Evolutionary conservation across 1,140 invertebrate species (phyloP).

Genomic region (Zeugodacus cucurbitae): DNA sequence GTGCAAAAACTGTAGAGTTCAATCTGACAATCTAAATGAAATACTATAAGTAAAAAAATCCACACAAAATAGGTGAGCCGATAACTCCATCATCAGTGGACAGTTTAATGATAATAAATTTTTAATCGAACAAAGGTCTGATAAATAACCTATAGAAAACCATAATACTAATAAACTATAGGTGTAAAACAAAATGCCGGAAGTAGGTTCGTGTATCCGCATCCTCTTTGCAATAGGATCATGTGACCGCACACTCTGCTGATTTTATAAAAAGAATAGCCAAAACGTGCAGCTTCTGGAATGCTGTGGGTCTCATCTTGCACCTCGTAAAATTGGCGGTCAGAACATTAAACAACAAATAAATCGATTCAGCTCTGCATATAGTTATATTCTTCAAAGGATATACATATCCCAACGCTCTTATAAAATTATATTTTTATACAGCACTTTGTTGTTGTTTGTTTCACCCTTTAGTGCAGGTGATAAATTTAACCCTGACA

Average conservation of each 20-base stretch:
- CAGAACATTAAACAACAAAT: background rate
- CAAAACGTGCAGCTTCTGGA: background rate
- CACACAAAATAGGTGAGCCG: background rate
- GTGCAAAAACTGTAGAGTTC: too few species aligned
- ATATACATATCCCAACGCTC: too few species aligned
- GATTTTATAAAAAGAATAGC: background rate
- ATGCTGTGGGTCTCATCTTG: background rate
- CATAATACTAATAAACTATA: background rate
- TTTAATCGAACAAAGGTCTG: background rate
- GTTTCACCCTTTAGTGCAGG: background rate
- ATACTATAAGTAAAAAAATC: too few species aligned
- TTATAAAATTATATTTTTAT: background rate
- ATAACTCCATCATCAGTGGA: background rate
- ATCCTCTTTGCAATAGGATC: background rate
- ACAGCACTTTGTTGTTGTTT: background rate
- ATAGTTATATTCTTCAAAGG: background rate
- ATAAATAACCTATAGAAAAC: background rate
- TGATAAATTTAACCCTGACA: conserved; percentile 27
- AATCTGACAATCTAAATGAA: too few species aligned
- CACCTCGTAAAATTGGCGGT: background rate
- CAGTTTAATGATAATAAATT: background rate
- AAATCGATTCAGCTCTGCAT: background rate
- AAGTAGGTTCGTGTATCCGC: background rate
- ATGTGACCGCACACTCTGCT: background rate
- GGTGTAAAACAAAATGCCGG: background rate